Conservation (phyloP, 2,113 vertebrate genomes). For the Psettodes erumei region DNA sequence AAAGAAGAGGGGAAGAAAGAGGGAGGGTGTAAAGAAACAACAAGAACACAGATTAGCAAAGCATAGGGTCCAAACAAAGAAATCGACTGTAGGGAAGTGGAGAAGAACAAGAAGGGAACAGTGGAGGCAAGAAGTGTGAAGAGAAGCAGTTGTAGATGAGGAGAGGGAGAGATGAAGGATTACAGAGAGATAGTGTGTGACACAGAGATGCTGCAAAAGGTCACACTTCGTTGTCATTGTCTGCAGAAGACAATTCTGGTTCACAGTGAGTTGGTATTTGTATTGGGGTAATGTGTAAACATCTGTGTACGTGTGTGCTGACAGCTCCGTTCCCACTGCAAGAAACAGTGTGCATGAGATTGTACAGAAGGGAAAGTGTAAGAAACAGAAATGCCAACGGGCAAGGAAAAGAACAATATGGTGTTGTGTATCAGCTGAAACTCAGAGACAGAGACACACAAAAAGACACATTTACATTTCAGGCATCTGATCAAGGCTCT, state of each 20-base stretch:
- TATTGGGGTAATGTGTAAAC: slow-evolving; percentile 63
- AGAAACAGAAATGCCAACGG: slow-evolving; percentile 31
- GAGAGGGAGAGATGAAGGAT: slow-evolving; percentile 55
- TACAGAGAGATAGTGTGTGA: slow-evolving; percentile 58
- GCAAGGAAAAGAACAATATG: slow-evolving; percentile 45
- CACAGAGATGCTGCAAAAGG: slow-evolving; percentile 62
- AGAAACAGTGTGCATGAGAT: slow-evolving; percentile 46
- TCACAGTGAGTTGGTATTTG: slow-evolving; percentile 53
- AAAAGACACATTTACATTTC: slow-evolving; percentile 38
- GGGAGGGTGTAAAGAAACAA: neutral
- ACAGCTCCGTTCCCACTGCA: slow-evolving; percentile 46
- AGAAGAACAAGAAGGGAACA: slow-evolving; percentile 16
- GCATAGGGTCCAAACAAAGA: slow-evolving; percentile 43
- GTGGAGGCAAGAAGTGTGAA: slow-evolving; percentile 14
- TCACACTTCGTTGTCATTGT: slow-evolving; percentile 71
- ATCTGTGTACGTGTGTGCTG: slow-evolving; percentile 49
- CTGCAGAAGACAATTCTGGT: slow-evolving; percentile 69
- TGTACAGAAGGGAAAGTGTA: slow-evolving; percentile 24
- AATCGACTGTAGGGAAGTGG: slow-evolving; percentile 20
- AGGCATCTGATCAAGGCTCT: slow-evolving; percentile 48
- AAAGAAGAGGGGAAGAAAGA: neutral
- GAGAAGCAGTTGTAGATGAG: slow-evolving; percentile 57
- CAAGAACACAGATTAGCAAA: slow-evolving; percentile 40
- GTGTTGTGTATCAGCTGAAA: slow-evolving; percentile 33
- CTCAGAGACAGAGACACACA: slow-evolving; percentile 22